phyloP scores from a whole-genome alignment of 92 coral and sea anemone species.

The Epizoanthus rinbou region DNA sequence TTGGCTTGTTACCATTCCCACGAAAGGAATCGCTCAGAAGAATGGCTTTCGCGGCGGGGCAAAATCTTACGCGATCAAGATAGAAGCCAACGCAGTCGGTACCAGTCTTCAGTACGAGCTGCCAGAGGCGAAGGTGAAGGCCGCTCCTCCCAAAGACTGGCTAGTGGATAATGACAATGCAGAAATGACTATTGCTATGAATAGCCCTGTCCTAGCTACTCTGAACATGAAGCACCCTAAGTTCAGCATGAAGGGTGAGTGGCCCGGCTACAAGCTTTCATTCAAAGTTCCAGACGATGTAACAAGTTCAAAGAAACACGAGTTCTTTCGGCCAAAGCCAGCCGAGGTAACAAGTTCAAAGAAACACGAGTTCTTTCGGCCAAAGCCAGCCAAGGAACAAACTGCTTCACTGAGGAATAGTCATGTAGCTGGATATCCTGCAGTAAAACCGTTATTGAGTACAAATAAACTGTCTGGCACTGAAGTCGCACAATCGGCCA shows the following conservation, averaged over 20 bases:
- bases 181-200: slow-evolving; percentile 68
- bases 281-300: slow-evolving; percentile 76
- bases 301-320: slow-evolving; percentile 66
- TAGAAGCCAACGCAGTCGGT: slow-evolving; percentile 77
- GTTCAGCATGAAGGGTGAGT: slow-evolving; percentile 83
- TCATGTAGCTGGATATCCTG: background rate
- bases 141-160: slow-evolving; percentile 76
- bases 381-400: background rate
- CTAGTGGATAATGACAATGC: slow-evolving; percentile 89
- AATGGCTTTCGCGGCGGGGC: slow-evolving; percentile 87
- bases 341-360: slow-evolving; percentile 63
- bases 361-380: slow-evolving; percentile 49
- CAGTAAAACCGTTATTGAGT: background rate
- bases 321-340: slow-evolving; percentile 14
- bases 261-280: slow-evolving; percentile 80
- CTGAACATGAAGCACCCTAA: slow-evolving; percentile 75
- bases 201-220: slow-evolving; percentile 68
- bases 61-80: slow-evolving; percentile 77
- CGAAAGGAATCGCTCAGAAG: slow-evolving; percentile 30
- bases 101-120: slow-evolving; percentile 79
- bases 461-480: background rate
- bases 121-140: slow-evolving; percentile 83
- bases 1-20: slow-evolving; percentile 18
- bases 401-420: background rate
- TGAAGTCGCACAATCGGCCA: background rate